These are phyloP conservation scores for Peromyscus leucopus DNA, from an alignment of 2,113 vertebrate species.

Conservation along the genomic window DNA sequence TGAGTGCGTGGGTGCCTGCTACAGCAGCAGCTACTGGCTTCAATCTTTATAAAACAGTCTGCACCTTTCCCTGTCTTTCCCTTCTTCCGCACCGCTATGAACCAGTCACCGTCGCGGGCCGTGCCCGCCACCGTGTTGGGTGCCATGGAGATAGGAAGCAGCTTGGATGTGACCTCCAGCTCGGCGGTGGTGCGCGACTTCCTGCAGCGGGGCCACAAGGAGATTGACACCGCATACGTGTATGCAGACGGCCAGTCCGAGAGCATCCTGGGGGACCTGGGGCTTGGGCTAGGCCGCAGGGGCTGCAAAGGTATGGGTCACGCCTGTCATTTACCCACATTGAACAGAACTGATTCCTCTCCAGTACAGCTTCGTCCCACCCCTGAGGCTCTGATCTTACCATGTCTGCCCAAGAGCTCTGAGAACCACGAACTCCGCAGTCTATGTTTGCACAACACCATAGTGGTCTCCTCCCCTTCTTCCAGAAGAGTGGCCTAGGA, in stretches of 20 bases:
- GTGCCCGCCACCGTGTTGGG: constrained; percentile 90
- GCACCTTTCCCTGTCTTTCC: background rate
- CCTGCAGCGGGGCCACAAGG: constrained; percentile 86
- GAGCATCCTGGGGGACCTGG: constrained; percentile 90
- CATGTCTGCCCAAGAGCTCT: no score
- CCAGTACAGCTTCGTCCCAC: background rate
- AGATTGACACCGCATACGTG: constrained; percentile 93
- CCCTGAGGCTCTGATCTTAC: background rate
- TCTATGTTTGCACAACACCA: background rate
- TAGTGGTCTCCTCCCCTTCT: background rate
- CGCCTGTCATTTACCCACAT: background rate
- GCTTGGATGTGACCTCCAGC: constrained; percentile 87
- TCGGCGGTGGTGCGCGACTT: constrained; percentile 88
- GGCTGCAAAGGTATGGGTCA: constrained; percentile 17
- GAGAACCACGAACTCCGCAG: background rate
- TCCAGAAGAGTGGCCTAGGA: background rate
- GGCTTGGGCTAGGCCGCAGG: constrained; percentile 85
- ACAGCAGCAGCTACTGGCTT: background rate
- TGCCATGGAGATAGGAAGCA: constrained; percentile 92
- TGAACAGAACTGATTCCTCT: background rate
- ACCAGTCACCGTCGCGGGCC: background rate
- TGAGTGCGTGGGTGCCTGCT: no score
- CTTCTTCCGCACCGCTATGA: background rate
- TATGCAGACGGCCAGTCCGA: constrained; percentile 93
- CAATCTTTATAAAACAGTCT: background rate